Conservation (phyloP, 1,140 invertebrate genomes). For the Aporrectodea caliginosa region DNA sequence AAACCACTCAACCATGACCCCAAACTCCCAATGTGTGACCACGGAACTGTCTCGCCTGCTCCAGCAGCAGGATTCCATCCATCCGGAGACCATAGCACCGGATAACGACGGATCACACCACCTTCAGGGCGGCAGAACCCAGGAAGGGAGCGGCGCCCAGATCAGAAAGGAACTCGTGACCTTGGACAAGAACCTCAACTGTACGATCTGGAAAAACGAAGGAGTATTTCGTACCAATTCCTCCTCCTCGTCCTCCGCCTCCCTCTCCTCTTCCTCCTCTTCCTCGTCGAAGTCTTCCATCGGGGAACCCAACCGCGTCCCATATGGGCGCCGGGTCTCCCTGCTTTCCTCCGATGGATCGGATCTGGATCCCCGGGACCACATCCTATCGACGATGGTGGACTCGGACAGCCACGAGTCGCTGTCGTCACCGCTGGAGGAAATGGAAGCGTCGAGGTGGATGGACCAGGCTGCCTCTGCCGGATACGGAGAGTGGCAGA, state of each 20-base stretch:
- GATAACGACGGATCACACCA: neutral
- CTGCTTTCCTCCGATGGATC: neutral
- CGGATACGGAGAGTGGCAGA: neutral
- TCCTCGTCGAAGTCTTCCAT: neutral
- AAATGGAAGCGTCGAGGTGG: neutral
- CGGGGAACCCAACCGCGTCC: neutral
- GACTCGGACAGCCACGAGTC: neutral
- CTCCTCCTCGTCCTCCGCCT: neutral
- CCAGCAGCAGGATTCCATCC: neutral
- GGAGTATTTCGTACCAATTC: neutral
- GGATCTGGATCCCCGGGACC: neutral
- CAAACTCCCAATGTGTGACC: neutral
- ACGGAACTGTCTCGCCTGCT: neutral
- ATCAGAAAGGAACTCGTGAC: too few species aligned
- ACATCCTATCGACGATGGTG: neutral
- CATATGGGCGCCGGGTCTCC: neutral
- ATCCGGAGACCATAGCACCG: neutral
- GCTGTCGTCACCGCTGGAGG: neutral
- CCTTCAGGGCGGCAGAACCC: neutral
- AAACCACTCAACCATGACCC: neutral
- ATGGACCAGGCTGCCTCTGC: neutral
- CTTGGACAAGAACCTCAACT: neutral
- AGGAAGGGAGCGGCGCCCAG: too few species aligned
- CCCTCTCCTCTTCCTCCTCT: neutral
- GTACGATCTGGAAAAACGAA: neutral